phyloP scores from a whole-genome alignment of 2,888 invertebrate genomes.

The Argyra leucocephala region DNA sequence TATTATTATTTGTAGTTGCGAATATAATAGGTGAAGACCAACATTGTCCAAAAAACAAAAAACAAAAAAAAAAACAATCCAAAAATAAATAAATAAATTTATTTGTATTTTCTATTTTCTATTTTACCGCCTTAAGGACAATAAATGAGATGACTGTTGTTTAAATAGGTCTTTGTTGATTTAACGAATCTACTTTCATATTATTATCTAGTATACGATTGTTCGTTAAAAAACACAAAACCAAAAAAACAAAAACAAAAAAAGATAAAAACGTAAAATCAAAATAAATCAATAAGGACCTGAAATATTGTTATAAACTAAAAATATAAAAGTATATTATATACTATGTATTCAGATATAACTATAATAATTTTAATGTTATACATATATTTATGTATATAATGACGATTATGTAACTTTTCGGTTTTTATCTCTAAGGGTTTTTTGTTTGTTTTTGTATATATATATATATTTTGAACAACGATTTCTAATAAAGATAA shows the following conservation, averaged over 20 bases:
- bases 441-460: not conserved
- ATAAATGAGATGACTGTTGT: not conserved
- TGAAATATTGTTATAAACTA: not conserved
- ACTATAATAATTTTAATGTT: not conserved
- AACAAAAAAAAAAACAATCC: too few species aligned
- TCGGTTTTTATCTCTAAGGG: not conserved
- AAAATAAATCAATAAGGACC: not conserved
- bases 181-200: not conserved
- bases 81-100: too few species aligned
- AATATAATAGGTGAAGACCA: too few species aligned
- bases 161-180: not conserved
- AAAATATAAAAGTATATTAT: not conserved
- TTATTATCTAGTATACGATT: not conserved
- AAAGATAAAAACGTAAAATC: not conserved
- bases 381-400: not conserved
- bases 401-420: not conserved
- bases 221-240: too few species aligned
- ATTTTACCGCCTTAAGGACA: not conserved
- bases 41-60: too few species aligned
- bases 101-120: not conserved
- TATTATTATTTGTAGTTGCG: too few species aligned
- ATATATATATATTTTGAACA: not conserved
- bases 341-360: too few species aligned
- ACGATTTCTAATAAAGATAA: slow-evolving; percentile 6
- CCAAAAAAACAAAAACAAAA: too few species aligned